A percentile compares a stretch with the other conserved stretches of the same genome.
phyloP scores from a whole-genome alignment of 2,113 vertebrate genomes.

The Ramphastos sulfuratus region DNA sequence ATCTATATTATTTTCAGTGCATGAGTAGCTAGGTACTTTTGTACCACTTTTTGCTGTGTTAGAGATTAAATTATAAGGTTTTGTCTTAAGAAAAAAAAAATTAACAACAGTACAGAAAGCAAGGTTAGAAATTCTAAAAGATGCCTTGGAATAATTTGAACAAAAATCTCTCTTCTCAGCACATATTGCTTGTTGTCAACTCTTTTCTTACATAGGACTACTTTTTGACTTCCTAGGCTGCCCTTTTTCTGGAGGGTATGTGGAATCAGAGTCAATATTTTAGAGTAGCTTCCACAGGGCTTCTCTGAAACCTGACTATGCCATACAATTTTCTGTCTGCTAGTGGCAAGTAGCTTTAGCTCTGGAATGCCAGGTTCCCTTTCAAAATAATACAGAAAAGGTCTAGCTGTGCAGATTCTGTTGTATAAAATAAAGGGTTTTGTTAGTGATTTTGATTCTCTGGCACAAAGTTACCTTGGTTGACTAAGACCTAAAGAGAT shows the following conservation, averaged over 20 bases:
- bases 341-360: conserved; percentile 36
- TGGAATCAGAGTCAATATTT: neutral
- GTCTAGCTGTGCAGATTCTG: neutral
- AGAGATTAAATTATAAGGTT: neutral
- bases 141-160: neutral
- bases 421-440: neutral
- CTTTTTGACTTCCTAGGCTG: neutral
- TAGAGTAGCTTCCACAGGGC: neutral
- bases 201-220: neutral
- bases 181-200: neutral
- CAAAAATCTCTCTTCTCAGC: neutral
- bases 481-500: neutral
- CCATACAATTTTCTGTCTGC: neutral
- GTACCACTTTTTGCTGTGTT: conserved; percentile 14
- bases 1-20: conserved; percentile 10
- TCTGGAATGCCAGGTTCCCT: conserved; percentile 1
- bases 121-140: neutral
- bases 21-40: neutral
- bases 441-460: neutral
- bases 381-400: neutral
- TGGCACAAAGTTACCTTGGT: neutral
- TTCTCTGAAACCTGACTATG: neutral
- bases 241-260: neutral
- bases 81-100: neutral
- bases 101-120: neutral